Percentiles rank a stretch among this genome's conserved stretches.
These are phyloP conservation scores for Sebastes hubbsi DNA, from an alignment of 2,797 vertebrate species.

Conservation along the genomic window DNA sequence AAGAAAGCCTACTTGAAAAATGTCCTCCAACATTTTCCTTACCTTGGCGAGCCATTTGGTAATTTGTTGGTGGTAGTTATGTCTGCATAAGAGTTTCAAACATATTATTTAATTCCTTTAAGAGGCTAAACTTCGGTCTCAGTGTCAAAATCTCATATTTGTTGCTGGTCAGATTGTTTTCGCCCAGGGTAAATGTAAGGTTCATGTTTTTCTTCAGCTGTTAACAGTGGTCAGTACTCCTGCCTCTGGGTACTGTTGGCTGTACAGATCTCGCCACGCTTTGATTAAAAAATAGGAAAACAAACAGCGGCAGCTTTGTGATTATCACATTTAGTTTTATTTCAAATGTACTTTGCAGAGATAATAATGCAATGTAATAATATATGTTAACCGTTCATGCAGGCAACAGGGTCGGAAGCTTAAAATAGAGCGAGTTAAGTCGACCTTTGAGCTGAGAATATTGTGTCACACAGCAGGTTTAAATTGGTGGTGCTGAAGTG, in stretches of 20 bases:
- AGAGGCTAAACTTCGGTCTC: background rate
- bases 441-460: background rate
- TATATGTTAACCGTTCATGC: background rate
- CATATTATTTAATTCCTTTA: background rate
- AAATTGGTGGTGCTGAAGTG: background rate
- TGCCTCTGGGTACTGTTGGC: background rate
- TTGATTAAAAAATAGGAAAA: background rate
- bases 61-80: background rate
- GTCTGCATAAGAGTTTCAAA: background rate
- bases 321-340: background rate
- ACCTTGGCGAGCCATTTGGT: background rate
- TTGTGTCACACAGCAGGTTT: slow-evolving; percentile 3
- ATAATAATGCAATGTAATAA: too few relatives aligned
- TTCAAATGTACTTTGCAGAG: background rate
- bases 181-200: background rate
- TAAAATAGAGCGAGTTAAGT: background rate
- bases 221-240: background rate
- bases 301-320: background rate
- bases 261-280: background rate
- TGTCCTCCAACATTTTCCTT: background rate
- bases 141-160: background rate
- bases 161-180: background rate
- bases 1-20: background rate
- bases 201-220: background rate
- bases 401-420: background rate